Evolutionary conservation across 2,113 vertebrate genomes (phyloP), one percentile per base, ranked within the genome.

Genomic region (Conger conger): DNA sequence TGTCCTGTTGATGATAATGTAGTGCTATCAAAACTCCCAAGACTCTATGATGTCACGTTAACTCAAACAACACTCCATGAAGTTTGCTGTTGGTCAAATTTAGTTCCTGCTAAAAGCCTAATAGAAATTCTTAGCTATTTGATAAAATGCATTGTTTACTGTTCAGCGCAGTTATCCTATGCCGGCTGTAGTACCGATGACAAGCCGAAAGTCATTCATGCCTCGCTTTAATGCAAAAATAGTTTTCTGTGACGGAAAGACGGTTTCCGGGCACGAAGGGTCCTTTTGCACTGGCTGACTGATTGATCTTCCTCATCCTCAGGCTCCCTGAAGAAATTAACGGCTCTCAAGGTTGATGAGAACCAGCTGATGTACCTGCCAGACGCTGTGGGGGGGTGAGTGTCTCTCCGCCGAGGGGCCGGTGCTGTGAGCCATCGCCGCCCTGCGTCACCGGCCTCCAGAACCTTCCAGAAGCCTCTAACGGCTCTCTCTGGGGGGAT

Each of bases 291-390:
- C 57, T 9, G 57, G 23, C n/a, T 60, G 17, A 60, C 5, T 53
- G 27, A 77, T 18, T 85, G 18, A 54, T 54, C 83, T 91, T 91
- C 84, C 82, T 87, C 86, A 0, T 82, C 78, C 87, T 86, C 87
- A 99, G 98, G 98, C 89, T 98, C 95, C 45, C 88, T 99, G 89
- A 99, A 98, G 94, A 98, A 97, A 90, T 92, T 99, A 89, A 97
- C 97, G 6, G 96, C 97, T 50, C 95, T 99, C 91, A 99, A 99
- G 92, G 96, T 99, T 93, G 98, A 99, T 93, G 98, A 99, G 94
- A 99, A 99, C 93, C 98, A 99, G 90, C 93, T 99, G 87, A 97
- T 98, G 92, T 97, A 96, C 90, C 93, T 99, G 86, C 98, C 98
- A 68, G 97, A 99, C 89, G 97, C 98, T 27, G 92, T 99, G 86